Conservation (phyloP, 2,888 invertebrate genomes). For the Hydroisotoma schaefferi region DNA sequence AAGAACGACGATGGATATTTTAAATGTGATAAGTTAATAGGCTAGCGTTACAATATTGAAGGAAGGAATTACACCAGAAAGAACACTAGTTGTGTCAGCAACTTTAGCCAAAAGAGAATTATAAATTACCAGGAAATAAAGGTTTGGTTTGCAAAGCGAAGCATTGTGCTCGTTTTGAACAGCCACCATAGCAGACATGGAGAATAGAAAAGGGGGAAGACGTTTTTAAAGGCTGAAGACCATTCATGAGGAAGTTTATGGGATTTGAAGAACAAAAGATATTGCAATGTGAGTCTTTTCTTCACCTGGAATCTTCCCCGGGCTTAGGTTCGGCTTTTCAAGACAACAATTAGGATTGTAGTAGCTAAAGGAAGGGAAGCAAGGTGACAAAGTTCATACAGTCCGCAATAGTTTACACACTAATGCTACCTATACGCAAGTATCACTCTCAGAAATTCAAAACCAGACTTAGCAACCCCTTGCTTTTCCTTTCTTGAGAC, state of each 20-base stretch:
- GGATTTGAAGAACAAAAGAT: constrained; percentile 44
- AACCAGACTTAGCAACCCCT: no score
- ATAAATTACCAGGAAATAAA: constrained; percentile 7
- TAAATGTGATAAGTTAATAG: no score
- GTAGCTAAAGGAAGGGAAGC: background rate
- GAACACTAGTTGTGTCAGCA: no score
- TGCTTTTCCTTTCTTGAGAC: no score
- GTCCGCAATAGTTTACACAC: background rate
- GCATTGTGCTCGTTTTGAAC: no score
- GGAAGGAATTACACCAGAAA: no score
- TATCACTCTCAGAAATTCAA: no score
- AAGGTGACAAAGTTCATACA: constrained; percentile 22
- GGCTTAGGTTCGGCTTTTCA: constrained; percentile 10
- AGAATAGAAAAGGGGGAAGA: constrained; percentile 13
- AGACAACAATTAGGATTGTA: constrained; percentile 38
- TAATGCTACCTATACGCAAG: no score
- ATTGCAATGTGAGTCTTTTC: constrained; percentile 19
- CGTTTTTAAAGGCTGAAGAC: constrained; percentile 27
- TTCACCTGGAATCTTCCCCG: constrained; percentile 19
- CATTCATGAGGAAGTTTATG: constrained; percentile 43
- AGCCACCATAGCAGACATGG: background rate
- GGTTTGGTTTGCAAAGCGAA: background rate
- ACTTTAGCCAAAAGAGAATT: background rate
- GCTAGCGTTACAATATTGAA: no score
- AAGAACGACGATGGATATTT: no score